Evolutionary conservation across 37 sponge, comb jelly and placozoan species (phyloP).

Genomic region (Ephydatia muelleri): DNA sequence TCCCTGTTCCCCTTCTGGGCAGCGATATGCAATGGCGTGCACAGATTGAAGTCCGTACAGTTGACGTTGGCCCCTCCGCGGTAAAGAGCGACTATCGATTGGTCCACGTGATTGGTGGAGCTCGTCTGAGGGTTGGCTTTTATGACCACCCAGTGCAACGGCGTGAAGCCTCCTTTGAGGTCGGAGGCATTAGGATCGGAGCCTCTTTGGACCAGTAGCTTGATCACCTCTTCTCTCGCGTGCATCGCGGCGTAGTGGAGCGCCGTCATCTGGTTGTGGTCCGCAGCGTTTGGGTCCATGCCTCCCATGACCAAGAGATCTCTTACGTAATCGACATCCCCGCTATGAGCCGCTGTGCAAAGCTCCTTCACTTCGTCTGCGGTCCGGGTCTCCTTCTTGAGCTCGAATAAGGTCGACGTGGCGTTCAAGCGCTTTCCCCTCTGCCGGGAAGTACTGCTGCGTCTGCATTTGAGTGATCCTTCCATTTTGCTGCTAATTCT

Average conservation of each 20-base stretch:
- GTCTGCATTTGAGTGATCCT: not conserved
- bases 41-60: constrained; percentile 57
- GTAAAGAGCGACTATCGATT: constrained; percentile 36
- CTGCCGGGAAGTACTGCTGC: not conserved
- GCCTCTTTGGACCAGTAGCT: constrained; percentile 43
- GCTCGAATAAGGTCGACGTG: not conserved
- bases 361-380: constrained; percentile 31
- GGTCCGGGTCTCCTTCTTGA: constrained; percentile 19
- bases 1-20: constrained; percentile 49
- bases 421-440: not conserved
- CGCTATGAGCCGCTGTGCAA: constrained; percentile 42
- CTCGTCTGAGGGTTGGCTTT: constrained; percentile 31
- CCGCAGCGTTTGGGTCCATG: constrained; percentile 45
- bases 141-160: constrained; percentile 70
- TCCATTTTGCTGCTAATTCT: not conserved
- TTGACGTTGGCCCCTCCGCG: constrained; percentile 57
- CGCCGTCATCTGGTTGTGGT: constrained; percentile 54
- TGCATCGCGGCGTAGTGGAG: constrained; percentile 77
- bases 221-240: constrained; percentile 49
- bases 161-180: constrained; percentile 65
- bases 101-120: constrained; percentile 39
- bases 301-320: constrained; percentile 25
- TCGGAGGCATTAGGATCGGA: constrained; percentile 46
- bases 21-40: constrained; percentile 71
- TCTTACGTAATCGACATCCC: constrained; percentile 43